phyloP scores from a whole-genome alignment of 2,888 invertebrate species.

The Campoplex capitator region DNA sequence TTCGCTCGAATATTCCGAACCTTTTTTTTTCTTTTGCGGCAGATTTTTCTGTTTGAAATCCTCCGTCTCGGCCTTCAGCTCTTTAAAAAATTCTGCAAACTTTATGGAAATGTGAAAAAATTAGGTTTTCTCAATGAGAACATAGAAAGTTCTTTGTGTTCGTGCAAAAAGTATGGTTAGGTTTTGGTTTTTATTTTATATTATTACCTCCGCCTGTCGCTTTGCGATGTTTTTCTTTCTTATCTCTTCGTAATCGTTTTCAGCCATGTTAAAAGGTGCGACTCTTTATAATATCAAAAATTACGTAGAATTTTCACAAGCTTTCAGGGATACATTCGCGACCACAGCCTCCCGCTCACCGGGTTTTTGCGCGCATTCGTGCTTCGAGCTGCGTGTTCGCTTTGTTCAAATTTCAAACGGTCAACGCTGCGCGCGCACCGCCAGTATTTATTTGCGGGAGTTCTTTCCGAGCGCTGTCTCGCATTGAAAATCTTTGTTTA shows the following conservation, averaged over 20 bases:
- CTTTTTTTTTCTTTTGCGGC: constrained; percentile 50
- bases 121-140: constrained; percentile 1
- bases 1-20: constrained; percentile 37
- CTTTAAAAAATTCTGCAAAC: constrained; percentile 79
- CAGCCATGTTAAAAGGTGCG: constrained; percentile 59
- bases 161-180: constrained; percentile 52
- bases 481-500: background rate
- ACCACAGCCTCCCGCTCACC: background rate
- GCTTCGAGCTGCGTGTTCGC: background rate
- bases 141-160: background rate
- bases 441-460: too few relatives aligned
- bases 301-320: background rate
- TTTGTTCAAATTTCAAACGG: constrained; percentile 30
- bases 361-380: too few relatives aligned
- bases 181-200: constrained; percentile 23
- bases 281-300: background rate
- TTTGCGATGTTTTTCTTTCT: constrained; percentile 80
- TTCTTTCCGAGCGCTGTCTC: background rate
- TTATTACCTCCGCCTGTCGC: constrained; percentile 78
- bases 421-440: constrained; percentile 5
- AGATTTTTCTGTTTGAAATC: constrained; percentile 66
- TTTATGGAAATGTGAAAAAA: constrained; percentile 58
- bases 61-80: constrained; percentile 70
- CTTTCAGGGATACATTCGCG: background rate
- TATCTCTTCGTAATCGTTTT: constrained; percentile 77